phyloP scores from a whole-genome alignment of 2,113 vertebrate species.

The Syrmaticus mikado region DNA sequence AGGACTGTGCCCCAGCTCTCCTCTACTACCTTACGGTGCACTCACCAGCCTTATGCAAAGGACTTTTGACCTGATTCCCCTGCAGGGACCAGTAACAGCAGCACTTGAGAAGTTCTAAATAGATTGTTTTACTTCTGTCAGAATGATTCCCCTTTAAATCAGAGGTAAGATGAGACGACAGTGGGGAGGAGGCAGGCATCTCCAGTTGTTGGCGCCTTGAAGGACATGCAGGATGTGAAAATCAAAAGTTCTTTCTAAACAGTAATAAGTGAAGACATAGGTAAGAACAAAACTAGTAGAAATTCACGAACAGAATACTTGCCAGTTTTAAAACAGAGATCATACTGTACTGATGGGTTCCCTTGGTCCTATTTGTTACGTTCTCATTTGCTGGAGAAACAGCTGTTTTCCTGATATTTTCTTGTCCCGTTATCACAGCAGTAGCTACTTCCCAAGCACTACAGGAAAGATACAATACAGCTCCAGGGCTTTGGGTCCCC shows the following conservation, averaged over 20 bases:
- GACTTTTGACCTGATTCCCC: not conserved
- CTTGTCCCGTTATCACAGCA: not conserved
- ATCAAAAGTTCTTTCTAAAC: not conserved
- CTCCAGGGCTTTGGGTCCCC: not conserved
- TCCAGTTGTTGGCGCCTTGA: not conserved
- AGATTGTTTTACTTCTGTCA: not conserved
- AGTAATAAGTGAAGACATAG: not conserved
- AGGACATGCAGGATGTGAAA: not conserved
- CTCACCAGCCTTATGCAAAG: fast-evolving
- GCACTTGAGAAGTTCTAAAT: not conserved
- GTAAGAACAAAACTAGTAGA: not conserved
- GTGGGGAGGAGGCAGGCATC: not conserved
- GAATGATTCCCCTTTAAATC: constrained; percentile 1
- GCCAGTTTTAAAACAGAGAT: constrained; percentile 31
- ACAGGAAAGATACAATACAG: not conserved
- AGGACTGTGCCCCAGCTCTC: not conserved
- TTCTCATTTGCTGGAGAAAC: not conserved
- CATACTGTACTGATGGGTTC: not conserved
- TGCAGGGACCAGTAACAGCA: not conserved
- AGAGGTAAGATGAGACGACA: not conserved
- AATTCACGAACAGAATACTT: not conserved
- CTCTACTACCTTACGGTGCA: not conserved
- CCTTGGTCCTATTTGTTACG: not conserved
- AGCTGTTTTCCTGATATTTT: not conserved
- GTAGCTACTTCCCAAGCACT: not conserved